phyloP scores from a whole-genome alignment of 2,888 invertebrate genomes.

The Pecten maximus region DNA sequence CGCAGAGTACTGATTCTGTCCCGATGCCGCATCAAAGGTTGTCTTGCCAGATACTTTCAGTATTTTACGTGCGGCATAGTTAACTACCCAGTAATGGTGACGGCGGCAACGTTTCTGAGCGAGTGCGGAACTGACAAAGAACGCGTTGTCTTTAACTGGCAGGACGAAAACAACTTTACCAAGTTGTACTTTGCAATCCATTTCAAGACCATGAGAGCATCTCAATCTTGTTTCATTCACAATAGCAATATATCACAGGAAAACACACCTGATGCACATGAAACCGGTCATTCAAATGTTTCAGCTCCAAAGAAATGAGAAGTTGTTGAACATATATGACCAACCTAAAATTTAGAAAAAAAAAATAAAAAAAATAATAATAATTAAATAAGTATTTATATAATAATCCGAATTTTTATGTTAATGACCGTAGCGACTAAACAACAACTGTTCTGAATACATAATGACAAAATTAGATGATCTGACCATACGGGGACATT shows the following conservation, averaged over 20 bases:
- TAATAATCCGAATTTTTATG: too few relatives aligned
- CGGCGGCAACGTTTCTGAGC: background rate
- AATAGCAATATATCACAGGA: background rate
- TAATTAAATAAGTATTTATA: too few relatives aligned
- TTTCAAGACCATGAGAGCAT: background rate
- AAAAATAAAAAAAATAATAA: too few relatives aligned
- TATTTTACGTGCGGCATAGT: slow-evolving; percentile 35
- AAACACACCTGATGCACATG: too few relatives aligned
- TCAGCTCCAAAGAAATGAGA: too few relatives aligned
- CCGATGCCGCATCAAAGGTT: slow-evolving; percentile 22
- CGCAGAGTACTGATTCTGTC: slow-evolving; percentile 26
- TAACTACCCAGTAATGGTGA: slow-evolving; percentile 5
- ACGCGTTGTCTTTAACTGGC: slow-evolving; percentile 21
- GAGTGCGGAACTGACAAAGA: background rate
- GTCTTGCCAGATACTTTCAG: background rate
- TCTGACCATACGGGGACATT: too few relatives aligned
- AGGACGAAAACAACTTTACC: slow-evolving; percentile 15
- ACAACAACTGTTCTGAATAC: too few relatives aligned
- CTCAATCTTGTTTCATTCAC: background rate
- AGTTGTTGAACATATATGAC: too few relatives aligned
- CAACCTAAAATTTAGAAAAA: too few relatives aligned
- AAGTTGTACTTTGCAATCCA: slow-evolving; percentile 15
- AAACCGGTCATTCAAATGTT: too few relatives aligned
- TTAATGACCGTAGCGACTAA: too few relatives aligned
- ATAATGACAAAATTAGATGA: too few relatives aligned